Conservation (phyloP, 2,113 vertebrate species). For the Perccottus glenii region DNA sequence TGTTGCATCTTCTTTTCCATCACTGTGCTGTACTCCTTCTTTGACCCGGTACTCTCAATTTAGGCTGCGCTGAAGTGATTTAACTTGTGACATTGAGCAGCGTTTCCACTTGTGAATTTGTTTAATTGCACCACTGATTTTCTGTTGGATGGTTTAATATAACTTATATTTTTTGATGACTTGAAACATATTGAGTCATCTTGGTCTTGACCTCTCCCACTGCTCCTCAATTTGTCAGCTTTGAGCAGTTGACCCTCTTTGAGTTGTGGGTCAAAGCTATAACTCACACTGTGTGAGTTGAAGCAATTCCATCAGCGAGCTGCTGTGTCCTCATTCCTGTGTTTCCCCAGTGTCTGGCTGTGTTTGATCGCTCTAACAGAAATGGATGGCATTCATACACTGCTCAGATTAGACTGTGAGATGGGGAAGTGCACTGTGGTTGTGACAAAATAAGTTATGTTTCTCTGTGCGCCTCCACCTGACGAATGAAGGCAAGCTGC, state of each 20-base stretch:
- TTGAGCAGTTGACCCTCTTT: conserved; percentile 65
- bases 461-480: conserved; percentile 15
- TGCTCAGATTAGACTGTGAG: conserved; percentile 59
- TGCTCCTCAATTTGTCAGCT: conserved; percentile 66
- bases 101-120: conserved; percentile 20
- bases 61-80: conserved; percentile 21
- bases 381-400: conserved; percentile 67
- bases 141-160: conserved; percentile 15
- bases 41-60: conserved; percentile 38
- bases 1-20: conserved; percentile 36
- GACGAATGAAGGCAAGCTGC: conserved; percentile 22
- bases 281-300: conserved; percentile 63
- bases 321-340: conserved; percentile 69
- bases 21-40: conserved; percentile 26
- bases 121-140: conserved; percentile 46
- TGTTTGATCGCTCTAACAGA: conserved; percentile 66
- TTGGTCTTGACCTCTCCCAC: conserved; percentile 37
- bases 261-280: conserved; percentile 71
- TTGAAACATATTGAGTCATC: conserved; percentile 41
- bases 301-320: conserved; percentile 61
- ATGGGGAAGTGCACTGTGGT: conserved; percentile 39
- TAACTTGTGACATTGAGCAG: conserved; percentile 11
- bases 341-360: conserved; percentile 56
- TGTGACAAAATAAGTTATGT: conserved; percentile 42
- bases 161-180: not conserved